A percentile compares a stretch with the other conserved stretches of the same genome.
phyloP scores from a whole-genome alignment of 1,140 invertebrate genomes.

The Hylaeus anthracinus region DNA sequence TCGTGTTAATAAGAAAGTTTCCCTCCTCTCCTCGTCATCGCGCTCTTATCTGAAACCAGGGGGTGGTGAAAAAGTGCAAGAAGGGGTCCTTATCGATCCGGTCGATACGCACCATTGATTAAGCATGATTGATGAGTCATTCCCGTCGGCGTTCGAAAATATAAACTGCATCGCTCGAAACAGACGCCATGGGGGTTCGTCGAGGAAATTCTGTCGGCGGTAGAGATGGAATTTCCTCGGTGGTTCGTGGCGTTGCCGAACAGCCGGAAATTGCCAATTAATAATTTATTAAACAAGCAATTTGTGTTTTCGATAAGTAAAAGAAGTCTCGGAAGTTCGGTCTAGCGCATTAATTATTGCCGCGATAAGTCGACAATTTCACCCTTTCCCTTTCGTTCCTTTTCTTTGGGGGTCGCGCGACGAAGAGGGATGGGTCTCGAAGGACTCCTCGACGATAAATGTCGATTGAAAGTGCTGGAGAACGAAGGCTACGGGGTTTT shows the following conservation, averaged over 20 bases:
- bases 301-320: slow-evolving; percentile 62
- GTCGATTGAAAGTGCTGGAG: too few relatives aligned
- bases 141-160: slow-evolving; percentile 2
- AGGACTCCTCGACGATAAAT: too few relatives aligned
- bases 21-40: slow-evolving; percentile 51
- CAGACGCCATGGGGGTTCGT: background rate
- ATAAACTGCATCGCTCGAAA: slow-evolving; percentile 2
- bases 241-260: background rate
- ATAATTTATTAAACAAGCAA: slow-evolving; percentile 65
- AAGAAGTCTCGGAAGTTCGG: slow-evolving; percentile 63
- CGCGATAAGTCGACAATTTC: slow-evolving; percentile 57
- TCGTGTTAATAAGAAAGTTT: slow-evolving; percentile 75
- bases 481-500: too few relatives aligned
- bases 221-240: too few relatives aligned
- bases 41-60: slow-evolving; percentile 28
- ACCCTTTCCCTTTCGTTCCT: slow-evolving; percentile 8
- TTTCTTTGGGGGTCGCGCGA: background rate
- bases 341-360: slow-evolving; percentile 64
- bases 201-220: background rate
- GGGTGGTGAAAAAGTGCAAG: slow-evolving; percentile 23
- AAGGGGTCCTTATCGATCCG: slow-evolving; percentile 46
- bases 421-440: background rate
- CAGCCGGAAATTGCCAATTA: slow-evolving; percentile 51
- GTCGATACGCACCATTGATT: slow-evolving; percentile 54
- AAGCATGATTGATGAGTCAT: slow-evolving; percentile 58